Evolutionary conservation across 2,888 invertebrate species (phyloP).

Genomic region (Julus scandinavius): DNA sequence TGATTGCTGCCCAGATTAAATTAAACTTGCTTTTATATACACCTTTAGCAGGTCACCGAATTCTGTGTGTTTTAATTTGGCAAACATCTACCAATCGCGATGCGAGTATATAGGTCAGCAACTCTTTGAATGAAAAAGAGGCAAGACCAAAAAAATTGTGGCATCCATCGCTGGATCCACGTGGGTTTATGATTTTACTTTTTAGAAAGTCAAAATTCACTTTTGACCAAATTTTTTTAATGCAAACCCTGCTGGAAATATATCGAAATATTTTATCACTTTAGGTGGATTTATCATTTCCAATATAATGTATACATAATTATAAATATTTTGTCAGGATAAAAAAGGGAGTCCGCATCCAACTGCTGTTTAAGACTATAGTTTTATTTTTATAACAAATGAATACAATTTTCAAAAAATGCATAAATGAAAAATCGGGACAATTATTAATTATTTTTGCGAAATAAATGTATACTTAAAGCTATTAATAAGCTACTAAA

Average conservation of each 20-base stretch:
- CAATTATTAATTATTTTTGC: too few relatives aligned
- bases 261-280: neutral
- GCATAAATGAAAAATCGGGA: too few relatives aligned
- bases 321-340: too few relatives aligned
- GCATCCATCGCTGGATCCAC: neutral
- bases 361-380: too few relatives aligned
- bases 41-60: constrained; percentile 36
- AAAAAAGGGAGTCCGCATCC: too few relatives aligned
- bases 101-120: constrained; percentile 25
- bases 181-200: neutral
- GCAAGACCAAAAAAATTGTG: neutral
- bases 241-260: neutral
- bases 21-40: constrained; percentile 43
- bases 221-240: neutral
- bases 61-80: constrained; percentile 40
- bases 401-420: too few relatives aligned
- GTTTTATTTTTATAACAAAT: too few relatives aligned
- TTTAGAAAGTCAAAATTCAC: neutral
- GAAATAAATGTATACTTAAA: too few relatives aligned
- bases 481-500: too few relatives aligned
- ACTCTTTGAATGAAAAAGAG: constrained; percentile 43
- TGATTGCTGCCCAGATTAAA: neutral
- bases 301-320: too few relatives aligned
- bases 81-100: neutral
- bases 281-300: too few relatives aligned